Evolutionary conservation across 1,140 invertebrate species (phyloP), one percentile per base, ranked within the genome.

Genomic region (Camponotus floridanus): DNA sequence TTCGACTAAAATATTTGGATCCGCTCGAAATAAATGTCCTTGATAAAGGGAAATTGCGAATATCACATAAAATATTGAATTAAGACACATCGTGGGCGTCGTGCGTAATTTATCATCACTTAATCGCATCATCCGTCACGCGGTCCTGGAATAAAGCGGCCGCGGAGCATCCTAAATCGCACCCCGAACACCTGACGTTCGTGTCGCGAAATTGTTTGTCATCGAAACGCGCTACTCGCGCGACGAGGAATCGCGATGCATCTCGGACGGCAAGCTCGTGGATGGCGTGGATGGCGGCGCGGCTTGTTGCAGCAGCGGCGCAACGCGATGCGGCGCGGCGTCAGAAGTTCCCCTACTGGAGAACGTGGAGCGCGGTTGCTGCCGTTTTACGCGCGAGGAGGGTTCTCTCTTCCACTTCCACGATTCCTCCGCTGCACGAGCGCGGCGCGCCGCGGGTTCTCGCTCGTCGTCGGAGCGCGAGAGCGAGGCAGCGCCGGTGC

Each of bases 391-490:
- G 48, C 48, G 48, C 48, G 92, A 92, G 93, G 92, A 94, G 94
- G 93, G 94, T 92, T 93, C 92, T 93, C 92, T 91, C 90, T 93
- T 93, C 92, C 93, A 93, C 93, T 94, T 94, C 92, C 93, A 94
- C 92, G 87, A 85, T 90, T 91, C 90, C 87, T 91, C 91, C 90
- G 88, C 84, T 90, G 93, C 92, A 87, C 90, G 92, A 6, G 36
- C 36, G 36, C 36, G 3, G 88, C 84, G 89, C 85, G 84, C 86
- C 88, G 88, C 86, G 89, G 68, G 68, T 83, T 83, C 68, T 83
- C 91, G 88, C 76, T 91, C 91, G 87, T 91, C 91, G 88, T 91
- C 92, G 88, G 93, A 92, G 93, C 94, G 91, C 93, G 91, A 92
- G 91, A 92, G 91, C 93, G 92, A 80, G 55, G 79, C 68, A 92